Evolutionary conservation across 2,113 vertebrate genomes (phyloP).

Genomic region (Paramormyrops kingsleyae): DNA sequence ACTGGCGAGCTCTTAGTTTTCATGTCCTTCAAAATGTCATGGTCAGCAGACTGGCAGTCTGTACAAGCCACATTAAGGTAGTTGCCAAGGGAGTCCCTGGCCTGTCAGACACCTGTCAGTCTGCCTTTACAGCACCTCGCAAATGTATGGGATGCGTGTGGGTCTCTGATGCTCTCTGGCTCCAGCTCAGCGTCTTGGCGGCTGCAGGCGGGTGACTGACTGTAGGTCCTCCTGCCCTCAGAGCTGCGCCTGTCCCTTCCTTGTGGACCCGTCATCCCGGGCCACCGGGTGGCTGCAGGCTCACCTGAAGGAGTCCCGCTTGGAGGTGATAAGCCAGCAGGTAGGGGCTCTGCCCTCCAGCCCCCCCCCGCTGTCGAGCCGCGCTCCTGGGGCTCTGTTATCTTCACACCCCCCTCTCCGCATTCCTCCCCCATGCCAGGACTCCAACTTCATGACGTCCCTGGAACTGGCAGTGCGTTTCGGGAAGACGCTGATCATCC

Average conservation of each 20-base stretch:
- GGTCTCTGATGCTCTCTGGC: neutral
- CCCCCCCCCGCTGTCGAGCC: neutral
- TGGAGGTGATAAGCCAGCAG: constrained; percentile 94
- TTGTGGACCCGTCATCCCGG: constrained; percentile 88
- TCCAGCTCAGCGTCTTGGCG: neutral
- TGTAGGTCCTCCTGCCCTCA: constrained; percentile 30
- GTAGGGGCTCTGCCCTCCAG: constrained; percentile 40
- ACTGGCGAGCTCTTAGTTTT: neutral
- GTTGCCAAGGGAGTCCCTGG: neutral
- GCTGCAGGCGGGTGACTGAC: neutral
- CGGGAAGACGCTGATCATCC: constrained; percentile 94
- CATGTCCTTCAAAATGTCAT: neutral
- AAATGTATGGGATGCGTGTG: neutral
- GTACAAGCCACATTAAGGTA: neutral
- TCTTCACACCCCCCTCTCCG: neutral
- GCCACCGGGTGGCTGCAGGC: constrained; percentile 88
- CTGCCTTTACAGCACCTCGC: neutral
- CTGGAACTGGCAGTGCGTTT: constrained; percentile 92
- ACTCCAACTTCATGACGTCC: constrained; percentile 82
- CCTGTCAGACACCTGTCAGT: neutral
- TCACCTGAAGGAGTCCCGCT: constrained; percentile 77
- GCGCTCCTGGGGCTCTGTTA: neutral
- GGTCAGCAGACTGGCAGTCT: neutral
- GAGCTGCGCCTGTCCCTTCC: constrained; percentile 87
- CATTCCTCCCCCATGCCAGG: constrained; percentile 52